Base-by-base conservation (phyloP, 1,140 invertebrate species). In the Triops longicaudatus region DNA sequence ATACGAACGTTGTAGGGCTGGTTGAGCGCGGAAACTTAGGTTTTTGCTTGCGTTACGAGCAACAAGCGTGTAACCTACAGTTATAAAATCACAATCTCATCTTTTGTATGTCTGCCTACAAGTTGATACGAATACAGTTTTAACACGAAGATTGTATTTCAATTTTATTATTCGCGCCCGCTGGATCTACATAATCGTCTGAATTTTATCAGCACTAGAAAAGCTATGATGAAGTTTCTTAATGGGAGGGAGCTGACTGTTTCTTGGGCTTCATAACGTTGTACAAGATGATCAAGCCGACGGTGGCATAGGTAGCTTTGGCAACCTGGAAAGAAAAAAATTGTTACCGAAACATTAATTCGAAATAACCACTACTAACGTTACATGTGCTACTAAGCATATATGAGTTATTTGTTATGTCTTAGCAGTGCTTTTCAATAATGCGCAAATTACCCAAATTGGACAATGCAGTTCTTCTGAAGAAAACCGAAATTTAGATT, bases 241-340 rank as follows among this genome's bases (percentile, higher is more conserved):
- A 76, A 27, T 44, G 37, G 72, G 63, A 28, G 11, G 76, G 10
- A 14, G 76, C 77, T 78, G 31, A 11, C 86, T 88, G 88, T 82
- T 88, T 86, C 83, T 88, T 88, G 72, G 88, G 88, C 83, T 89
- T 89, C 78, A 89, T 78, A 73, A 85, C 82, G 79, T 86, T 84
- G 83, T 88, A 89, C 78, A 88, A 81, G 81, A 89, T 87, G 28
- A 88, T 31, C 43, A 87, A 83, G 74, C 87, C 88, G 44, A 88
- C 80, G 42, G 86, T 82, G 77, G 87, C 88, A 83, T 89, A 89
- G 26, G 88, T 89, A 31, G 88, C 88, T 81, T 88, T 89, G 71
- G 88, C 88, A 73, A 88, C 87, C 88, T 89, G n/a, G n/a, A n/a
- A 84, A 26, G 87, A 86, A 77, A 76, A 78, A 82, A 78, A 81